These are phyloP conservation scores for Bradypodion ventrale DNA, from an alignment of 2,797 vertebrate species.

Conservation along the genomic window DNA sequence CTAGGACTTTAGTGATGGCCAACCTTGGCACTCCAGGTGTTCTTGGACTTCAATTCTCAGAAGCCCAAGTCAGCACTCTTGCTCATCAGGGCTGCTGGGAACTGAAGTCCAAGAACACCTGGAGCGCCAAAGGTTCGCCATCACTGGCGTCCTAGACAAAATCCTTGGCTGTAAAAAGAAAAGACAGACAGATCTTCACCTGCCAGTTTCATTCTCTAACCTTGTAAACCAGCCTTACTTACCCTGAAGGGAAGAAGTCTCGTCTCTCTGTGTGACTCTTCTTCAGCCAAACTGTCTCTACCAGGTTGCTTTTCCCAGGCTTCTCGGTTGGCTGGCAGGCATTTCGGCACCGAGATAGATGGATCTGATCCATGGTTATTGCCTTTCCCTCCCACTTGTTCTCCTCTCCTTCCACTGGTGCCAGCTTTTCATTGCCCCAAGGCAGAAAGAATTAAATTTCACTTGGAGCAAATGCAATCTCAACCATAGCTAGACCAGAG, in stretches of 20 bases:
- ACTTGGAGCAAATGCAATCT: not conserved
- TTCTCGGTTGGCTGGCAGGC: not conserved
- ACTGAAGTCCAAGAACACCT: too few species aligned
- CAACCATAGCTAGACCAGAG: too few species aligned
- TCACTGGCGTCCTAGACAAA: too few species aligned
- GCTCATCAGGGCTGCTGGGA: too few species aligned
- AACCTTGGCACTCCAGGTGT: too few species aligned
- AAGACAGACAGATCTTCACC: not conserved
- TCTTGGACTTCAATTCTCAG: too few species aligned
- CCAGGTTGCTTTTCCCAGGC: not conserved
- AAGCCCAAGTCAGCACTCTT: too few species aligned
- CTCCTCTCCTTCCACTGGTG: not conserved
- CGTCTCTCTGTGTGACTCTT: not conserved
- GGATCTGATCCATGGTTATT: too few species aligned
- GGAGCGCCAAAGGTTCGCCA: too few species aligned
- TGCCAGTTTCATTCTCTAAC: not conserved
- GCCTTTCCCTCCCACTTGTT: not conserved
- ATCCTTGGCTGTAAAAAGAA: not conserved
- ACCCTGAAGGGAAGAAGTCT: not conserved
- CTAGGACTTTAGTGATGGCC: too few species aligned
- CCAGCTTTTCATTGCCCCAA: not conserved
- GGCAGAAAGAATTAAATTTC: not conserved
- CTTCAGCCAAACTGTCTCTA: conserved; percentile 1
- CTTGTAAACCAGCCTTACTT: not conserved
- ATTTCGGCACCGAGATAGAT: not conserved